A percentile compares a stretch with the other conserved stretches of the same genome.
Conservation (phyloP, 2,888 invertebrate genomes). For the Drosophila incognita region DNA sequence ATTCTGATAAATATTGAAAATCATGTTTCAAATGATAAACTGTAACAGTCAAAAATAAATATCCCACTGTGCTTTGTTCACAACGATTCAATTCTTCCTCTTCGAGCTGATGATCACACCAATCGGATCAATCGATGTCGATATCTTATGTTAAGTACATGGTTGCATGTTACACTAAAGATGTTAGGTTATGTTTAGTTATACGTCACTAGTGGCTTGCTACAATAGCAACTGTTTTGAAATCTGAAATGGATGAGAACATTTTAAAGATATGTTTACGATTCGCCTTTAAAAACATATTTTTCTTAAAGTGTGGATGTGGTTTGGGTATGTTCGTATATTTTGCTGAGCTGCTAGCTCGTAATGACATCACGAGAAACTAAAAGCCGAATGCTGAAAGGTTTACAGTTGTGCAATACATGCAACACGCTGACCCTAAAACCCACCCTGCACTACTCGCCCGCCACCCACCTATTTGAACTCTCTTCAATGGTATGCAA, state of each 20-base stretch:
- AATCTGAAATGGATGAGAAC: background rate
- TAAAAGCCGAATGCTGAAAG: slow-evolving; percentile 42
- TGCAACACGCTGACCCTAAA: slow-evolving; percentile 14
- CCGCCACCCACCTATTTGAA: background rate
- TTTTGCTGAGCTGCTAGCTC: slow-evolving; percentile 27
- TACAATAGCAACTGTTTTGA: background rate
- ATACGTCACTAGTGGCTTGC: background rate
- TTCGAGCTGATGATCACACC: background rate
- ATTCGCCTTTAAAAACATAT: background rate
- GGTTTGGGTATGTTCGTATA: slow-evolving; percentile 31
- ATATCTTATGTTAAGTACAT: background rate
- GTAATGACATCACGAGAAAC: slow-evolving; percentile 50
- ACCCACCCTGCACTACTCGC: background rate
- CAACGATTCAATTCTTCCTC: background rate
- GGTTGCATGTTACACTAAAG: background rate
- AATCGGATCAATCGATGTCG: background rate
- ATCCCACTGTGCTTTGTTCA: background rate
- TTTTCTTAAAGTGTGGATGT: background rate
- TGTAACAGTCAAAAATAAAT: background rate
- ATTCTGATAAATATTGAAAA: background rate
- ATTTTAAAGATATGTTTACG: background rate
- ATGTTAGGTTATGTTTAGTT: background rate
- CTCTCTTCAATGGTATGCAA: slow-evolving; percentile 50
- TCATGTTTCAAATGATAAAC: background rate
- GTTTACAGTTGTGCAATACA: slow-evolving; percentile 33